Evolutionary conservation across 2,113 vertebrate species (phyloP).

Genomic region (Uropsilus gracilis): DNA sequence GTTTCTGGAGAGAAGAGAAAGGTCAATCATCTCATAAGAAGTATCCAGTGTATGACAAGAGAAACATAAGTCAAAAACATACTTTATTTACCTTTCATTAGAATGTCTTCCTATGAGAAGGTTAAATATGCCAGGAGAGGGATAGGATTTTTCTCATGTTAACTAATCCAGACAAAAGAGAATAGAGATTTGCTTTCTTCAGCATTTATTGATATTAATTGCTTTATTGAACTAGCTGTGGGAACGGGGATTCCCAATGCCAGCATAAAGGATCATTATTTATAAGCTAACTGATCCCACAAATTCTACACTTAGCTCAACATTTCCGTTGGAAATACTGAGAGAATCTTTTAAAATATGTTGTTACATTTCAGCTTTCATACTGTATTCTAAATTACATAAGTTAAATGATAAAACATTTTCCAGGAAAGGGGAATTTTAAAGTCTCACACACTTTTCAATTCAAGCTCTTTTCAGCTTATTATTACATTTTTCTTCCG

Average conservation of each 20-base stretch:
- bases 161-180: conserved; percentile 85
- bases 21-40: conserved; percentile 81
- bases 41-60: conserved; percentile 84
- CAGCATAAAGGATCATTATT: conserved; percentile 88
- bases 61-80: conserved; percentile 87
- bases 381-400: conserved; percentile 70
- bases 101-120: conserved; percentile 83
- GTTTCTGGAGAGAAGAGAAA: conserved; percentile 79
- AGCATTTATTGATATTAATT: conserved; percentile 89
- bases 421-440: conserved; percentile 77
- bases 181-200: conserved; percentile 87
- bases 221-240: conserved; percentile 88
- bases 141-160: conserved; percentile 82
- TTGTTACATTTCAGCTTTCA: conserved; percentile 79
- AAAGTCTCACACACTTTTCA: conserved; percentile 72
- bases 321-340: conserved; percentile 85
- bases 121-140: conserved; percentile 80
- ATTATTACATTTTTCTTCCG: conserved; percentile 79
- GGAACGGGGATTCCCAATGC: conserved; percentile 86
- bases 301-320: conserved; percentile 87
- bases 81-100: conserved; percentile 88
- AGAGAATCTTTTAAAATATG: conserved; percentile 81
- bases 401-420: conserved; percentile 79
- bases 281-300: conserved; percentile 88
- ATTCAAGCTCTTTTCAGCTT: conserved; percentile 68